phyloP scores from a whole-genome alignment of 2,113 vertebrate genomes.

The Gymnarchus niloticus region DNA sequence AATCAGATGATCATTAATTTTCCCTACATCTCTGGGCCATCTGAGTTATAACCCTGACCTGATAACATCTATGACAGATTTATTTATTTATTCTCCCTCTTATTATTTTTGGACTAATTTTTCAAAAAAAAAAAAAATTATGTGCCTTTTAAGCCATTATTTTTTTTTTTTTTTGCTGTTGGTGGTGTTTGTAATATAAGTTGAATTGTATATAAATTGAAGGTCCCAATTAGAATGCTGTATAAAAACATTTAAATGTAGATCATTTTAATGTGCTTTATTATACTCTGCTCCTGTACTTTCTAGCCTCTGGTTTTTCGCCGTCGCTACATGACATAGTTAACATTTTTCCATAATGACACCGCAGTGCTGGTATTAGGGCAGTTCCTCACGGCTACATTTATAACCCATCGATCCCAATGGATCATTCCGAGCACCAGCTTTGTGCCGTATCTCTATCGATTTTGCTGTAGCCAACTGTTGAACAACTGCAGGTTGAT shows the following conservation, averaged over 20 bases:
- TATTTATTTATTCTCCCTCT: conserved; percentile 30
- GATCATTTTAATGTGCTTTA: background rate
- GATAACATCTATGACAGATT: conserved; percentile 30
- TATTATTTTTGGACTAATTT: conserved; percentile 21
- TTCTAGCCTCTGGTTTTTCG: background rate
- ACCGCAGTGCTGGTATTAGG: conserved; percentile 31
- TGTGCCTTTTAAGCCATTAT: background rate
- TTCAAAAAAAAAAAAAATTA: background rate
- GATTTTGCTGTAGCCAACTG: conserved; percentile 45
- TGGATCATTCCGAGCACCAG: conserved; percentile 35
- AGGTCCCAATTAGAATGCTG: background rate
- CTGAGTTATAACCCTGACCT: conserved; percentile 43
- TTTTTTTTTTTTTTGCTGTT: background rate
- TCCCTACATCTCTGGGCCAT: conserved; percentile 36
- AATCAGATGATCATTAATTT: conserved; percentile 48
- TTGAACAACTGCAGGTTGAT: conserved; percentile 46
- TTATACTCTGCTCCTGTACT: background rate
- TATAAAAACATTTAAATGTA: background rate
- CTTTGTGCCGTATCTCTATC: conserved; percentile 46
- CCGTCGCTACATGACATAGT: background rate
- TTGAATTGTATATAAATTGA: background rate
- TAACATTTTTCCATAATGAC: background rate
- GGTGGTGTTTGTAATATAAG: background rate
- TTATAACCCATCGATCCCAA: conserved; percentile 41
- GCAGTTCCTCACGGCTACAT: conserved; percentile 42